Evolutionary conservation across 2,888 invertebrate genomes (phyloP).

Genomic region (Diarsia dahlii): DNA sequence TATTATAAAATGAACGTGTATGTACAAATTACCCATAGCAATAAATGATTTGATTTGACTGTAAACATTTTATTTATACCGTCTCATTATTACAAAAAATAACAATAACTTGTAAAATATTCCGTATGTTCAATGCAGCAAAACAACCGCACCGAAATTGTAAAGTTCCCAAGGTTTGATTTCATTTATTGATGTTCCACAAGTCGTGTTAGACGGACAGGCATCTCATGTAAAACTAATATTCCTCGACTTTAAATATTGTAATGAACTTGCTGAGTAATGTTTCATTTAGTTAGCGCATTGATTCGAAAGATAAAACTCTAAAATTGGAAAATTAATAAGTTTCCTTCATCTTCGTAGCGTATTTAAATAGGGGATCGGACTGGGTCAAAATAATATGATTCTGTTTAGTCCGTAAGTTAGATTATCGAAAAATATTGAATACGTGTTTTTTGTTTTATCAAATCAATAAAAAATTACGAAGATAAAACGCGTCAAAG

Average conservation of each 20-base stretch:
- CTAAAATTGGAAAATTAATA: too few species aligned
- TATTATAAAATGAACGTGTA: too few species aligned
- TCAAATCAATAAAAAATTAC: too few species aligned
- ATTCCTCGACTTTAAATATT: constrained; percentile 43
- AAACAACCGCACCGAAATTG: constrained; percentile 54
- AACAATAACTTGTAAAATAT: constrained; percentile 2
- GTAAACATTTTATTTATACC: neutral
- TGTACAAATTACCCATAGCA: too few species aligned
- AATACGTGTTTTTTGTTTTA: too few species aligned
- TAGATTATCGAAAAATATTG: too few species aligned
- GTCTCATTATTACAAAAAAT: neutral
- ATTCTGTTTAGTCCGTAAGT: too few species aligned
- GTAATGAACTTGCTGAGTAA: constrained; percentile 46
- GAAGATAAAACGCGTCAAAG: too few species aligned
- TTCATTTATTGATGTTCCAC: constrained; percentile 36
- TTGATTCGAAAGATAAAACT: too few species aligned
- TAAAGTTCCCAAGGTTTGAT: constrained; percentile 42
- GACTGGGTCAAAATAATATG: too few species aligned
- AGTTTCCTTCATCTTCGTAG: too few species aligned
- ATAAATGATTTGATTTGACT: neutral
- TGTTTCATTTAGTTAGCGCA: constrained; percentile 45
- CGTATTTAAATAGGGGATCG: too few species aligned
- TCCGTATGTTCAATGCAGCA: neutral
- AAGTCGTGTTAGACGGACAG: constrained; percentile 30
- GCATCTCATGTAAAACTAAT: constrained; percentile 47